These are phyloP conservation scores for Coenonympha arcania DNA, from an alignment of 2,888 invertebrate species.

Conservation along the genomic window DNA sequence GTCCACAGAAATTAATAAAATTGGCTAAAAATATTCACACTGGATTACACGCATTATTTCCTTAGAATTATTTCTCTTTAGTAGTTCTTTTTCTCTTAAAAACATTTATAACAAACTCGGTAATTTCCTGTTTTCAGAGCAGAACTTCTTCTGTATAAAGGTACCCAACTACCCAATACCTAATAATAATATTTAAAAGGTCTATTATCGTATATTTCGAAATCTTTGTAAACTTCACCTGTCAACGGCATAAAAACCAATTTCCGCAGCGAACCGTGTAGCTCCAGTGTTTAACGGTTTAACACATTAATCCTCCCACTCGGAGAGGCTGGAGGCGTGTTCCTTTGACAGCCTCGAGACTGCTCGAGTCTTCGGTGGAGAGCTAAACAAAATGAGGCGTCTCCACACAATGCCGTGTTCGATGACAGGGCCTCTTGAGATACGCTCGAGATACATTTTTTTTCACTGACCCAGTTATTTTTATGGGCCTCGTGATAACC, in stretches of 20 bases:
- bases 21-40: too few relatives aligned
- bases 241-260: background rate
- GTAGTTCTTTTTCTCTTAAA: too few relatives aligned
- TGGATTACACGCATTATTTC: too few relatives aligned
- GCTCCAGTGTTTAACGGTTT: slow-evolving; percentile 8
- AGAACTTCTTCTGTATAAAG: too few relatives aligned
- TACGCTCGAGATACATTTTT: slow-evolving; percentile 21
- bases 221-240: too few relatives aligned
- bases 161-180: too few relatives aligned
- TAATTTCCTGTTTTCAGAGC: too few relatives aligned
- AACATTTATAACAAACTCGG: too few relatives aligned
- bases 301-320: slow-evolving; percentile 19
- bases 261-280: background rate
- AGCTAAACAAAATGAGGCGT: slow-evolving; percentile 56
- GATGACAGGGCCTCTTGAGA: slow-evolving; percentile 19
- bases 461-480: slow-evolving; percentile 25
- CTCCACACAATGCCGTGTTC: slow-evolving; percentile 29
- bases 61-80: too few relatives aligned
- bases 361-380: slow-evolving; percentile 35
- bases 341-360: slow-evolving; percentile 34
- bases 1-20: too few relatives aligned
- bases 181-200: too few relatives aligned
- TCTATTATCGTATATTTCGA: too few relatives aligned
- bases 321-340: slow-evolving; percentile 23
- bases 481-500: slow-evolving; percentile 14